Conservation (phyloP, 1,140 invertebrate species). For the Neotoxoptera formosana region DNA sequence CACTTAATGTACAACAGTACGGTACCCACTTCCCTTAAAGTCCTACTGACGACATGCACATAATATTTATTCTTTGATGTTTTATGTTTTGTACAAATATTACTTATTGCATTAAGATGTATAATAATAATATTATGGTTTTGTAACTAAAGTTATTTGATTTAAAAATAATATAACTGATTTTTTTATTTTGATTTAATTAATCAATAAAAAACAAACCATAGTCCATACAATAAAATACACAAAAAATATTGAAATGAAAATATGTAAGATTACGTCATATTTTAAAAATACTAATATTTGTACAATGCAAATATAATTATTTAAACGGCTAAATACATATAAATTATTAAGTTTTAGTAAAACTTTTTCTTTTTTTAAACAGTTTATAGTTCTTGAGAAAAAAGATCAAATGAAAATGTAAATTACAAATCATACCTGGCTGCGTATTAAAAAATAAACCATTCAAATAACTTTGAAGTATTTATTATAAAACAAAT, state of each 20-base stretch:
- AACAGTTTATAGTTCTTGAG: not conserved
- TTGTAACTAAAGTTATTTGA: not conserved
- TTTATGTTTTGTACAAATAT: slow-evolving; percentile 14
- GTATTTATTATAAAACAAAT: not conserved
- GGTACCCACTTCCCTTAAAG: too few species aligned
- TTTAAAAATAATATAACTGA: not conserved
- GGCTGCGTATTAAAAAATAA: too few species aligned
- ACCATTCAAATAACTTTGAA: not conserved
- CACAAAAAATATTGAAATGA: not conserved
- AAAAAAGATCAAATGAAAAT: not conserved
- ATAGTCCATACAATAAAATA: not conserved
- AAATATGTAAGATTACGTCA: not conserved
- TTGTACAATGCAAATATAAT: not conserved
- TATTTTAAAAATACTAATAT: not conserved
- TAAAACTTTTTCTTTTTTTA: not conserved
- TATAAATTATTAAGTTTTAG: not conserved
- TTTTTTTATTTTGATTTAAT: not conserved
- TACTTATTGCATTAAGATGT: not conserved
- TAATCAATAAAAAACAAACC: not conserved
- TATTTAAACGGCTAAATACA: not conserved
- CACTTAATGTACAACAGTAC: too few species aligned
- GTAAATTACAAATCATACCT: not conserved
- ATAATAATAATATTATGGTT: not conserved
- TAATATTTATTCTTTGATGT: slow-evolving; percentile 3
- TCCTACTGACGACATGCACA: too few species aligned